Evolutionary conservation across 2,797 vertebrate genomes (phyloP).

Genomic region (Ctenosaura bakeri): DNA sequence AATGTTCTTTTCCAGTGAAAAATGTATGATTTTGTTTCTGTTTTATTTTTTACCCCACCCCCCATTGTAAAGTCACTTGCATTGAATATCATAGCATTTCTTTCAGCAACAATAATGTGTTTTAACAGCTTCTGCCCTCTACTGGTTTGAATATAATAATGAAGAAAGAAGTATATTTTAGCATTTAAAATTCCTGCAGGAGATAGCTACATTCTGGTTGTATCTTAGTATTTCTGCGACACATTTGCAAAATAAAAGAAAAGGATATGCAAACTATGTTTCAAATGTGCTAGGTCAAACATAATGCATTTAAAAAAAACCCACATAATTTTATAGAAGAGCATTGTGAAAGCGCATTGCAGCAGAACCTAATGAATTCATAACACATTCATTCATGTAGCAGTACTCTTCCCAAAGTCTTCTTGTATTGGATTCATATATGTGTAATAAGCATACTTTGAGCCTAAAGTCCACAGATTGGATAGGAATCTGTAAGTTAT

Average conservation of each 20-base stretch:
- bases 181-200: neutral
- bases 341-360: no score
- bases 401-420: neutral
- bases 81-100: neutral
- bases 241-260: slow-evolving; percentile 14
- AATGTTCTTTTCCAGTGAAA: slow-evolving; percentile 47
- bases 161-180: neutral
- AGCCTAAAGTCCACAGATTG: no score
- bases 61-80: slow-evolving; percentile 52
- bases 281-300: neutral
- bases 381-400: neutral
- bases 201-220: neutral
- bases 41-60: neutral
- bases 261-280: neutral
- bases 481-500: neutral
- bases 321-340: neutral
- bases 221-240: neutral
- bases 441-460: neutral
- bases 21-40: neutral
- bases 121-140: slow-evolving; percentile 82
- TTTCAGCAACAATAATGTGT: slow-evolving; percentile 53
- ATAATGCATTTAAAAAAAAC: neutral
- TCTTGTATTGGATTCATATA: neutral
- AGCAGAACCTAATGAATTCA: no score
- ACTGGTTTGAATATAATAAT: slow-evolving; percentile 71